phyloP scores from a whole-genome alignment of 2,888 invertebrate species.

The Stenotaenia linearis region DNA sequence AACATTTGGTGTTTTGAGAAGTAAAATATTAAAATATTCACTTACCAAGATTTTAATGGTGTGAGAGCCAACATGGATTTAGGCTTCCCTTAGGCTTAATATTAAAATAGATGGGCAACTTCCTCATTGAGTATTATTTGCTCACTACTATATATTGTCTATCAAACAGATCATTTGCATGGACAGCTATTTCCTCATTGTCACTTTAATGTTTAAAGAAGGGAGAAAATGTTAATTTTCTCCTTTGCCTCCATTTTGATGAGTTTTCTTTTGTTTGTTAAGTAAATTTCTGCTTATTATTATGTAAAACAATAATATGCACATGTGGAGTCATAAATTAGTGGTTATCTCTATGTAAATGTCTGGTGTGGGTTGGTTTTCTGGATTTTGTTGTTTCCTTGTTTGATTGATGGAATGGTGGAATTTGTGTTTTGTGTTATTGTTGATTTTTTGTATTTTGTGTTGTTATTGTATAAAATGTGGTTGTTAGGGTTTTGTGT shows the following conservation, averaged over 20 bases:
- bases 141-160: conserved; percentile 10
- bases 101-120: conserved; percentile 10
- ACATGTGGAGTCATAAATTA: neutral
- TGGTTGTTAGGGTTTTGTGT: no score
- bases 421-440: no score
- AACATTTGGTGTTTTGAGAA: no score
- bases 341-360: neutral
- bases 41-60: neutral
- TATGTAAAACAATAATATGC: no score
- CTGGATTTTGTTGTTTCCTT: neutral
- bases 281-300: neutral
- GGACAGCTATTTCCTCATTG: conserved; percentile 14
- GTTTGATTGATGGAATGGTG: no score
- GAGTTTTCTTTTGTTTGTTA: neutral
- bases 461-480: no score
- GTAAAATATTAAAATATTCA: neutral
- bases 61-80: conserved; percentile 7
- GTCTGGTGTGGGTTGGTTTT: neutral
- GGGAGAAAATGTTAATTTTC: neutral
- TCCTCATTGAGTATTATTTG: conserved; percentile 15
- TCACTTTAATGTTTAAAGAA: neutral
- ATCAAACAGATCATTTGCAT: conserved; percentile 13
- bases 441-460: no score
- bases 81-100: conserved; percentile 11
- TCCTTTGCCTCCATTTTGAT: neutral